Base-by-base conservation (phyloP, 1,140 invertebrate species). In the Charaxes varanes region DNA sequence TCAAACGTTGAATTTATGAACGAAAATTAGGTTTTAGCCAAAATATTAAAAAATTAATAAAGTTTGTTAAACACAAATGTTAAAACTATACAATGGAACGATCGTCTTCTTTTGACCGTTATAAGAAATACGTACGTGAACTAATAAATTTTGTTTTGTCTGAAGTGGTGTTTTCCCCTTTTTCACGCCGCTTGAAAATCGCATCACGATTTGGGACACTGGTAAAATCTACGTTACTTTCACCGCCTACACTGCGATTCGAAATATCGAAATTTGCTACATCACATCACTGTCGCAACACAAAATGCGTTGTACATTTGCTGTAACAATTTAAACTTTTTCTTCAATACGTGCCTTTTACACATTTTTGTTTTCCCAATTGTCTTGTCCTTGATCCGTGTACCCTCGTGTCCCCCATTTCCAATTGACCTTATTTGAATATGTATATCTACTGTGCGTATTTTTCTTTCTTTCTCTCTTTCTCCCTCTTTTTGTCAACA, bases 171-270 rank as follows among this genome's bases (percentile, higher is more conserved):
- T 47, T 77, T 69, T 79, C 62, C 64, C 77, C 70, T 72, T 53
- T 82, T 83, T 70, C 78, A 83, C 78, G 78, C 78, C 76, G 78
- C 78, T 83, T 83, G 73, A 79, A 68, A 56, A 52, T 28, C 69
- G 73, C 73, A 72, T 80, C 78, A 83, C 78, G 58, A 61, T 72
- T 71, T 70, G 71, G 74, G 66, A 83, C 76, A 83, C 78, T 82
- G 78, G 78, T 82, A 82, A 82, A 66, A 72, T 54, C 62, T 56
- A 64, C 62, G 66, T 67, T 53, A 44, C 51, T 53, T 17, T 31
- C 35, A 53, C 48, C 31, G 33, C 50, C 45, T 40, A 46, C 46
- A 45, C 52, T 41, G 33, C 30, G 19, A 36, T 17, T 38, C 40
- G 13, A 35, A 7, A 12, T 21, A 10, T 6, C 14, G 21, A 8